Evolutionary conservation across 2,797 vertebrate species (phyloP), one percentile per base, ranked within the genome.

Genomic region (Chloroceryle amazona): DNA sequence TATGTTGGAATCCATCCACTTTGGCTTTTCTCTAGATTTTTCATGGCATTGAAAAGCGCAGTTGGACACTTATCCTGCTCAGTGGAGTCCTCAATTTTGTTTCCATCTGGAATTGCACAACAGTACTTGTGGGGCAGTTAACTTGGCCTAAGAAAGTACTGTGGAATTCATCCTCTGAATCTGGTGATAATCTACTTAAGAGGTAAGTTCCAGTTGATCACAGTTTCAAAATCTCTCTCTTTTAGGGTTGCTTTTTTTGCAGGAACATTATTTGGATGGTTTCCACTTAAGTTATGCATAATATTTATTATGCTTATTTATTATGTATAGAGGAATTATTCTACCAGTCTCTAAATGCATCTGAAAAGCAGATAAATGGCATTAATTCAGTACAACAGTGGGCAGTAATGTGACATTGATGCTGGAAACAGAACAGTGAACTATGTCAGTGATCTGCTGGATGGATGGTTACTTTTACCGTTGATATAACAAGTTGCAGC

Each of bases 21-120:
- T 82, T 11, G 13, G 68, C 89, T 94, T 96, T 92, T 81, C 57
- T 51, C 71, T 93, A 44, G 47, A 71, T 61, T 92, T 93, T 94
- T 83, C 54, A 51, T 81, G 84, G 79, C 84, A 58, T 42, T 68
- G 65, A 60, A 70, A 87, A 93, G 29, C 4, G 2, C 78, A 72
- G 44, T 78, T 87, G 49, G 67, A 74, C 67, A n/a, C 49, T 84
- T 72, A 47, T 2, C 17, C 60, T 70, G 28, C 55, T 89, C n/a
- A 54, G 29, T 52, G 55, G 52, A 89, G 41, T 49, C 63, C 62
- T 85, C 75, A 74, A 21, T 82, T 82, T 81, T 8, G 2, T 76
- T 93, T 85, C 86, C 81, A 71, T 91, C 55, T 93, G 83, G 62
- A 89, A 81, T 81, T 51, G n/a, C 35, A 31, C 51, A 41, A 18